These are phyloP conservation scores for Ranitomeya variabilis DNA, from an alignment of 2,113 vertebrate genomes.

Conservation along the genomic window DNA sequence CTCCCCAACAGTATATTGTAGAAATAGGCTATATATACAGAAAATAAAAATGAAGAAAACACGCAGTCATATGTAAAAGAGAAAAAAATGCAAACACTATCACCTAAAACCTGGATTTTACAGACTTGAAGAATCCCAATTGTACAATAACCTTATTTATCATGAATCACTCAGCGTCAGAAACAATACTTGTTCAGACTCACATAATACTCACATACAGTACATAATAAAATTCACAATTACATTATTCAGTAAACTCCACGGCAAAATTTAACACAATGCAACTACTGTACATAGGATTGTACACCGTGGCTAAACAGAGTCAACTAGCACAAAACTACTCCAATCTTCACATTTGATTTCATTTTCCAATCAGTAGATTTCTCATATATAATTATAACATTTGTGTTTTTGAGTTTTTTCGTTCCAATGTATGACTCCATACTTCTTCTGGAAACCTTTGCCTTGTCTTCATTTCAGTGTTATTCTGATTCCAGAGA, in stretches of 20 bases:
- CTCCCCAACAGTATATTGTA: not conserved
- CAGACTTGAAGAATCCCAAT: not conserved
- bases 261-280: not conserved
- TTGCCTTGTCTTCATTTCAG: constrained; percentile 74
- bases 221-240: constrained; percentile 16
- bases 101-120: not conserved
- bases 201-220: not conserved
- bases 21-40: not conserved
- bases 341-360: constrained; percentile 61
- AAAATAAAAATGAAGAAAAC: not conserved
- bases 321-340: constrained; percentile 22
- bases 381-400: constrained; percentile 72
- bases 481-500: constrained; percentile 78
- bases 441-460: constrained; percentile 70
- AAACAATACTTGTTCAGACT: not conserved
- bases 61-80: not conserved
- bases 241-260: not conserved
- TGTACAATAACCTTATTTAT: not conserved
- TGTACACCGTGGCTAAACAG: not conserved
- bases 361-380: constrained; percentile 73
- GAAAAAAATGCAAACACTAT: not conserved
- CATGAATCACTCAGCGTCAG: not conserved
- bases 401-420: constrained; percentile 58
- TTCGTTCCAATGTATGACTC: constrained; percentile 80
- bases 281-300: not conserved